Evolutionary conservation across 2,113 vertebrate species (phyloP), one percentile per base, ranked within the genome.

Genomic region (Gadus chalcogrammus): DNA sequence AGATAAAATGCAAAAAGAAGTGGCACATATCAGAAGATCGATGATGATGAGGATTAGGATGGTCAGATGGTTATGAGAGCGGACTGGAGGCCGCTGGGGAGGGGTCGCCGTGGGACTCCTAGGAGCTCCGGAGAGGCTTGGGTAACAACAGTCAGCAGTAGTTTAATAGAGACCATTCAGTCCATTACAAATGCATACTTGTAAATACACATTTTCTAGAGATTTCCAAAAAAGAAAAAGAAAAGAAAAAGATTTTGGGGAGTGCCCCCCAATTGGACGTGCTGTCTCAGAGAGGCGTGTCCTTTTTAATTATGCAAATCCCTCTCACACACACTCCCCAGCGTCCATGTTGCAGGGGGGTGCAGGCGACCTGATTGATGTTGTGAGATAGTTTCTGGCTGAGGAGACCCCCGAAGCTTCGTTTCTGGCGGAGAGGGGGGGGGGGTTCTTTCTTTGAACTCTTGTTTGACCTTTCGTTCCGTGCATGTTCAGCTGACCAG

Each of bases 401-500:
- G 91, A 77, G 27, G 74, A 20, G 20, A 3, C 5, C 13, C 11
- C 17, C 8, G 22, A 20, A 3, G 20, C 12, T 1, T 62, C 3
- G 8, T 8, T 24, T 62, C 9, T 13, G 22, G 20, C 20, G 20
- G 20, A 20, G 20, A 20, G 22, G 22, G 24, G 22, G 22, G 22
- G 22, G 22, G 24, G 24, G 24, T 24, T 24, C 31, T 7, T 4
- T 11, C 15, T 24, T 27, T 62, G 24, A 3, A 3, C 24, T 62
- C 13, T 5, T 62, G 22, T 22, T 76, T 90, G 90, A 93, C 91
- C 86, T 89, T 84, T 74, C 83, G 88, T 92, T 93, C 92, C 90
- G 87, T 95, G 95, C 95, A 96, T 96, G 94, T 95, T 93, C 91
- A 91, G 91, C 92, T 95, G 90, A 92, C 92, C 93, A 92, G 93